Base-by-base conservation (phyloP, 1,140 invertebrate species). In the Pseudomyrmex sp. region DNA sequence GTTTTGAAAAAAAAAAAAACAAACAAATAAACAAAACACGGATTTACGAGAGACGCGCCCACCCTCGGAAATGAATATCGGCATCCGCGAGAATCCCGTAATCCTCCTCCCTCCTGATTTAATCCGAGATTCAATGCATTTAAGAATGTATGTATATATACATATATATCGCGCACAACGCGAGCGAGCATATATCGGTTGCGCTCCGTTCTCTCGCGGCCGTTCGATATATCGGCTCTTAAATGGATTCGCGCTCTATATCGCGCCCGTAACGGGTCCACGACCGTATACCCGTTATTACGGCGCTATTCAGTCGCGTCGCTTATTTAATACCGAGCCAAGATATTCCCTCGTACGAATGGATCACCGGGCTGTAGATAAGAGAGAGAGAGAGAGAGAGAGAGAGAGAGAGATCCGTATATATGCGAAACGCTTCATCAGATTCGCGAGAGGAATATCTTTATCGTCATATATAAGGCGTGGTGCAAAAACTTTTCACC, bases 251-350 rank as follows among this genome's bases (percentile, higher is more conserved):
- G 23, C 15, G 48, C 35, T 26, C 62, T 65, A 54, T 63, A 52
- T 54, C 48, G 61, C 1, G 20, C 20, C 10, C 66, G 66, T 69
- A 69, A 69, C 48, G 26, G 35, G 52, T 79, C 18, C 50, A 23
- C 18, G 75, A 46, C 44, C 52, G 20, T 70, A 59, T 26, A 59
- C 44, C 54, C 48, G 59, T 58, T 80, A 85, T 80, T 79, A 54
- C 5, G 50, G 44, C 50, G 59, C 66, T 50, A 63, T 62, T 15
- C 69, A 68, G 44, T 86, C 63, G 5, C 52, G 65, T 86, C 70
- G 68, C n/a, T 79, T 87, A 84, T 87, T 88, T 83, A 56, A 68
- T 35, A n/a, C 52, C 52, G 44, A 79, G 20, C 50, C 73, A 58
- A 72, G 23, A 77, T 26, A 26, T 74, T 59, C 61, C 5, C 35